Conservation (phyloP, 2,113 vertebrate genomes). For the Hydrochoerus hydrochaeris region DNA sequence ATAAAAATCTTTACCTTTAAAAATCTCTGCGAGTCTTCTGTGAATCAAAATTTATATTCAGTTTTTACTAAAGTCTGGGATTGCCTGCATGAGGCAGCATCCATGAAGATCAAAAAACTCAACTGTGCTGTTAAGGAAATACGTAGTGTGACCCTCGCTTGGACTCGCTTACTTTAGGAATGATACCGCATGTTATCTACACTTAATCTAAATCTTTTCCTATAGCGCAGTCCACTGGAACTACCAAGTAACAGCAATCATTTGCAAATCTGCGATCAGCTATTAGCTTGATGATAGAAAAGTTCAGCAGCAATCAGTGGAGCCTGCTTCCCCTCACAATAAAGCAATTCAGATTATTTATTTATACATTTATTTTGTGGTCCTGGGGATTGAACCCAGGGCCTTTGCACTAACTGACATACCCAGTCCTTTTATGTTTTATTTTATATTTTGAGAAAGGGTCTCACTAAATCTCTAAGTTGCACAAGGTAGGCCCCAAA, state of each 20-base stretch:
- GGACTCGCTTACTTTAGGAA: neutral
- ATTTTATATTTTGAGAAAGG: neutral
- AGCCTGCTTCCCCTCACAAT: neutral
- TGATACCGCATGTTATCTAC: neutral
- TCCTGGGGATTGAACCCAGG: neutral
- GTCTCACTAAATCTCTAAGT: neutral
- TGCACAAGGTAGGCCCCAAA: neutral
- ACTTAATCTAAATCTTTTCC: neutral
- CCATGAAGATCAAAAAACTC: neutral
- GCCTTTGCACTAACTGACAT: neutral
- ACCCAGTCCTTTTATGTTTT: neutral
- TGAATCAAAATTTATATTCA: neutral
- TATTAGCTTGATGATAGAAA: neutral
- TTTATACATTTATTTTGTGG: neutral
- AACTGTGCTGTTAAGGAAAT: neutral
- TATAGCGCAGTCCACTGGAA: neutral
- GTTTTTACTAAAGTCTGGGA: conserved; percentile 36
- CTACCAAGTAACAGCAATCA: neutral
- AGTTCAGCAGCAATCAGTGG: neutral
- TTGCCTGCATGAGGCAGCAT: neutral
- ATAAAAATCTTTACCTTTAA: neutral
- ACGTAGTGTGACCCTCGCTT: neutral
- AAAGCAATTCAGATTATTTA: neutral
- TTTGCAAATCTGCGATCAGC: neutral
- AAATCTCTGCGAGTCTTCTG: neutral